These are phyloP conservation scores for Brachymystax lenok DNA, from an alignment of 2,797 vertebrate species.

Conservation along the genomic window DNA sequence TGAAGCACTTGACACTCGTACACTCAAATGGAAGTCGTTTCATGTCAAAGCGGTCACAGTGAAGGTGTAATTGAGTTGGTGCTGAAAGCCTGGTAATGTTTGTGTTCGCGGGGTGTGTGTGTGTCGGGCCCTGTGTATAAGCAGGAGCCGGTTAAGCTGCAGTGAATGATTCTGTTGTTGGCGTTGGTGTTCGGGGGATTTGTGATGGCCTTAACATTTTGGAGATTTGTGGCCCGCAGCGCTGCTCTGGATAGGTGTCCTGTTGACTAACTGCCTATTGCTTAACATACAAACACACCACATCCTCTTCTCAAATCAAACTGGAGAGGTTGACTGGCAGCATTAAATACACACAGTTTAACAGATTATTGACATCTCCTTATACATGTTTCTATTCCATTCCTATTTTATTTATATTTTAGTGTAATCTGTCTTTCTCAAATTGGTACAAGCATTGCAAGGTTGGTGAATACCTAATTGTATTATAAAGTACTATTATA, in stretches of 20 bases:
- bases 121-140: slow-evolving; percentile 31
- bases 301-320: not conserved
- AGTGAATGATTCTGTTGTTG: slow-evolving; percentile 29
- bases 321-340: no score
- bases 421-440: no score
- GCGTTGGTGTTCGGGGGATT: slow-evolving; percentile 22
- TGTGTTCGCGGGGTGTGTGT: not conserved
- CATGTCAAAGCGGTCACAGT: slow-evolving; percentile 45
- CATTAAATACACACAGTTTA: not conserved
- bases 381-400: no score
- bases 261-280: no score
- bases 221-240: not conserved
- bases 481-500: no score
- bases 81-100: slow-evolving; percentile 45
- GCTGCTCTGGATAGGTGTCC: not conserved
- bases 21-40: slow-evolving; percentile 45
- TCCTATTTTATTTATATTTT: no score
- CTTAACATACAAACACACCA: no score
- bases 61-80: slow-evolving; percentile 53
- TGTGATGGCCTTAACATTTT: slow-evolving; percentile 4
- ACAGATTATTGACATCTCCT: no score
- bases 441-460: no score
- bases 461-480: no score
- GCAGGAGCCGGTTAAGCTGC: slow-evolving; percentile 44
- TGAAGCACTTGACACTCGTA: not conserved